Percentiles rank a stretch among this genome's conserved stretches.
Conservation (phyloP, 1,140 invertebrate genomes). For the Drosophila athabasca region DNA sequence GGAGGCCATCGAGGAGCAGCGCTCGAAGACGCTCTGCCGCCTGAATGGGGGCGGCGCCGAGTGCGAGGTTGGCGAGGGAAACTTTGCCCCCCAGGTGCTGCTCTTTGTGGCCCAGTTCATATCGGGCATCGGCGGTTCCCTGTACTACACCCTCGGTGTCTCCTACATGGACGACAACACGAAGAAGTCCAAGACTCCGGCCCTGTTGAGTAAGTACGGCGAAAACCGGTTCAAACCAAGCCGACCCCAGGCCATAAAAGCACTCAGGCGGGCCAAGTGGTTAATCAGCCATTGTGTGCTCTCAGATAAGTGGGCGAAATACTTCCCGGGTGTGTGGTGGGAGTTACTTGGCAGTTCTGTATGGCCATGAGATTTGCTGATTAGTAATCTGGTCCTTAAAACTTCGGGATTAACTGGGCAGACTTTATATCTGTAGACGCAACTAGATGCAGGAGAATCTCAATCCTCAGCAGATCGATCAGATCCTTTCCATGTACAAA, state of each 20-base stretch:
- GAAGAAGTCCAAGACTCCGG: conserved; percentile 88
- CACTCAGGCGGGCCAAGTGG: not conserved
- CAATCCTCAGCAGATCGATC: not conserved
- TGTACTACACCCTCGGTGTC: conserved; percentile 88
- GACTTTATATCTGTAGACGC: too few species aligned
- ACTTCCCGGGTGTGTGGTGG: not conserved
- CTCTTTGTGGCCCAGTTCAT: conserved; percentile 88
- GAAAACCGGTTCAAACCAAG: not conserved
- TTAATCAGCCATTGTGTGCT: conserved; percentile 8
- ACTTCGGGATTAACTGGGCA: too few species aligned
- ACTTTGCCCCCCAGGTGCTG: conserved; percentile 86
- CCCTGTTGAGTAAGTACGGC: conserved; percentile 85
- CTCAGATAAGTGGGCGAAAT: conserved; percentile 4
- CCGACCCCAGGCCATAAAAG: not conserved
- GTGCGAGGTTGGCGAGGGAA: conserved; percentile 86
- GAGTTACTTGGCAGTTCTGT: not conserved
- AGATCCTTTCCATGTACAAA: too few species aligned
- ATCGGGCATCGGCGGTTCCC: conserved; percentile 87
- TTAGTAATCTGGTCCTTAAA: too few species aligned
- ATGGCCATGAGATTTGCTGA: not conserved
- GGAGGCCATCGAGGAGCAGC: conserved; percentile 75
- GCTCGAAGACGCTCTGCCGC: conserved; percentile 83
- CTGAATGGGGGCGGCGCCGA: conserved; percentile 74
- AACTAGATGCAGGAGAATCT: too few species aligned
- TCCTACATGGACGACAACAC: conserved; percentile 90